These are phyloP conservation scores for Mythimna lalbum DNA, from an alignment of 2,888 invertebrate species.

Conservation along the genomic window DNA sequence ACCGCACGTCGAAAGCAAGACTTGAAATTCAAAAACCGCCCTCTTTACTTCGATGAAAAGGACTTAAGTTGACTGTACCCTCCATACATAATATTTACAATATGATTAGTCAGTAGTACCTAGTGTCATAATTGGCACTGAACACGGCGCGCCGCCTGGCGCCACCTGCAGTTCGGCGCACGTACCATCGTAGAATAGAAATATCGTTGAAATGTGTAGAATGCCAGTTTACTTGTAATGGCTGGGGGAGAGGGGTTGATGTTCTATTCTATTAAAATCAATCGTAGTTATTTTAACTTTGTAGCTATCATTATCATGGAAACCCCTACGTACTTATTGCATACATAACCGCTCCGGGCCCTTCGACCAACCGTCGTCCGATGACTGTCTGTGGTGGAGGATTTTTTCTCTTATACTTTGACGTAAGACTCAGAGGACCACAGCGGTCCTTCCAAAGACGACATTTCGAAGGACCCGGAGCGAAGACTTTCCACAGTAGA, in stretches of 20 bases:
- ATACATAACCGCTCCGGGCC: too few relatives aligned
- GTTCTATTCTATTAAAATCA: conserved; percentile 10
- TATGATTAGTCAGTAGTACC: conserved; percentile 22
- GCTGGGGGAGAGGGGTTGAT: neutral
- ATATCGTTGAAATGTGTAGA: conserved; percentile 39
- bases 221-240: conserved; percentile 19
- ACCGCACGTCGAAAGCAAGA: neutral
- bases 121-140: conserved; percentile 31
- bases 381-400: too few relatives aligned
- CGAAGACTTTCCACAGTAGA: too few relatives aligned
- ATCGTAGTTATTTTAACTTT: neutral
- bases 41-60: neutral
- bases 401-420: too few relatives aligned
- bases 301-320: neutral
- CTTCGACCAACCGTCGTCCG: too few relatives aligned
- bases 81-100: neutral
- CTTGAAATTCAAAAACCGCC: neutral
- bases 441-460: too few relatives aligned
- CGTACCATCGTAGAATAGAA: conserved; percentile 40
- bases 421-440: too few relatives aligned
- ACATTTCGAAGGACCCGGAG: too few relatives aligned
- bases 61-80: neutral
- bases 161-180: conserved; percentile 31
- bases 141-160: conserved; percentile 19
- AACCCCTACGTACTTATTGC: too few relatives aligned